phyloP scores from a whole-genome alignment of 2,797 vertebrate genomes.

The Trachurus trachurus region DNA sequence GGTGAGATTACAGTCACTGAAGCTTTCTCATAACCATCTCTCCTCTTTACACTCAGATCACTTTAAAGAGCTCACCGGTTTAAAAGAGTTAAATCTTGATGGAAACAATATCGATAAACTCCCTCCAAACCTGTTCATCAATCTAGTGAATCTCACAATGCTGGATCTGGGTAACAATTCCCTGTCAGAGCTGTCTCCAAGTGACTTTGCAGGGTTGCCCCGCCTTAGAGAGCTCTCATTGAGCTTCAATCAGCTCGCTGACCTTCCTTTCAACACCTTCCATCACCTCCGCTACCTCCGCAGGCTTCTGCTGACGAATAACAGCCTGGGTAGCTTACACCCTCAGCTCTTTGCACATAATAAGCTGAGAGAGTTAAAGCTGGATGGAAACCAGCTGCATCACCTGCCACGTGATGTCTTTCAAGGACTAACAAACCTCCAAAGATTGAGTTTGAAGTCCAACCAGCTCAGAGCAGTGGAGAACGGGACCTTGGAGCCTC shows the following conservation, averaged over 20 bases:
- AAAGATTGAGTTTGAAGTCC: slow-evolving; percentile 69
- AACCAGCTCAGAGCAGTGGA: slow-evolving; percentile 69
- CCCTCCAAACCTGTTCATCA: slow-evolving; percentile 50
- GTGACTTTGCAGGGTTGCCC: slow-evolving; percentile 50
- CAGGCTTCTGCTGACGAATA: slow-evolving; percentile 74
- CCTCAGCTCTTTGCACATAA: slow-evolving; percentile 47
- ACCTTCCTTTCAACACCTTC: slow-evolving; percentile 61
- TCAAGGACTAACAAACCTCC: slow-evolving; percentile 62
- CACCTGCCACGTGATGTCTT: slow-evolving; percentile 59
- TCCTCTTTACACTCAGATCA: slow-evolving; percentile 47
- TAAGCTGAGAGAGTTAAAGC: slow-evolving; percentile 68
- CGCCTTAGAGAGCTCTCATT: slow-evolving; percentile 67
- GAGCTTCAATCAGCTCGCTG: slow-evolving; percentile 68
- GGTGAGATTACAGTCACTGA: slow-evolving; percentile 47
- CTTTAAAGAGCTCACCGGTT: slow-evolving; percentile 53
- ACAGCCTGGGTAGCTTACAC: slow-evolving; percentile 60
- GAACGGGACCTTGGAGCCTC: slow-evolving; percentile 55
- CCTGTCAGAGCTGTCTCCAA: slow-evolving; percentile 44
- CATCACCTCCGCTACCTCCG: slow-evolving; percentile 54
- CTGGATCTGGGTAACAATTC: slow-evolving; percentile 73
- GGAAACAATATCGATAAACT: slow-evolving; percentile 67
- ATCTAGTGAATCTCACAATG: slow-evolving; percentile 48
- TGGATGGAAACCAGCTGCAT: slow-evolving; percentile 74
- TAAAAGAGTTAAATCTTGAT: slow-evolving; percentile 70
- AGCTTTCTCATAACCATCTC: slow-evolving; percentile 69